Evolutionary conservation across 2,113 vertebrate genomes (phyloP).

Genomic region (Rhodinocichla rosea): DNA sequence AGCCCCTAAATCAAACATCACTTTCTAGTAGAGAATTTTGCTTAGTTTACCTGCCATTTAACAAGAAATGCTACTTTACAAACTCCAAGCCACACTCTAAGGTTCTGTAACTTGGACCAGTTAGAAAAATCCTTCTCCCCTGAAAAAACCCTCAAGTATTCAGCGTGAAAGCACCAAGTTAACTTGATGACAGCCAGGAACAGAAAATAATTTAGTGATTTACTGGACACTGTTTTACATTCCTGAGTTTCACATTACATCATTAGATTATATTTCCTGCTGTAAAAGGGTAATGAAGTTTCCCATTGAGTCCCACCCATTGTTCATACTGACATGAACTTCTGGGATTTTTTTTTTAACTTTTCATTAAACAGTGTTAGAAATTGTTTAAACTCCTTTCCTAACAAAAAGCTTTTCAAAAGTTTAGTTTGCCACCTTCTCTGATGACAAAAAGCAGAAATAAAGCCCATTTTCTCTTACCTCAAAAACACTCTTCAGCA

Average conservation of each 20-base stretch:
- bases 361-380: background rate
- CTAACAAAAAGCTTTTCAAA: background rate
- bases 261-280: slow-evolving; percentile 35
- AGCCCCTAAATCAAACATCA: background rate
- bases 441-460: background rate
- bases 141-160: background rate
- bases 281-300: background rate
- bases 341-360: background rate
- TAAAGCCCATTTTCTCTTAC: background rate
- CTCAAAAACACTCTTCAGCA: background rate
- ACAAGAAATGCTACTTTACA: background rate
- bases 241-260: slow-evolving; percentile 45
- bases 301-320: background rate
- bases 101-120: background rate
- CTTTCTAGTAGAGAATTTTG: background rate
- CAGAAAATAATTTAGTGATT: slow-evolving; percentile 8
- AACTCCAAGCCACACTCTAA: background rate
- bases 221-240: background rate
- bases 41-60: background rate
- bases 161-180: background rate
- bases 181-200: background rate
- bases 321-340: background rate
- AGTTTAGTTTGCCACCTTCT: background rate
- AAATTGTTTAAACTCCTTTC: background rate
- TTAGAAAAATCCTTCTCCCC: background rate